Conservation (phyloP, 2,113 vertebrate genomes). For the Hemicordylus capensis region DNA sequence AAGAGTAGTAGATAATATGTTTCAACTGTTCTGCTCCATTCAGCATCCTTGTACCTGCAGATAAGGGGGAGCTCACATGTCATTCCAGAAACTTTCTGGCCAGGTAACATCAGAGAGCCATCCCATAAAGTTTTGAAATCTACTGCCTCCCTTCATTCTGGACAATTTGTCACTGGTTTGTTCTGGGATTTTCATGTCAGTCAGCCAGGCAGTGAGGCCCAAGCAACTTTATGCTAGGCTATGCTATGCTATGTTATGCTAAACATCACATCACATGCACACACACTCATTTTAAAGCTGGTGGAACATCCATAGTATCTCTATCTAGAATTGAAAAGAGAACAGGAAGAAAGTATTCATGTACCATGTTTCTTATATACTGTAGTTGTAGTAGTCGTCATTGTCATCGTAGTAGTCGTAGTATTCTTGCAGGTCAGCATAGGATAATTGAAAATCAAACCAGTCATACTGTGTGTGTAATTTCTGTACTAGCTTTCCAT, state of each 20-base stretch:
- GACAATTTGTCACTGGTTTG: no score
- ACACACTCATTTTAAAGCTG: neutral
- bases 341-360: neutral
- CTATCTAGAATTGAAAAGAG: neutral
- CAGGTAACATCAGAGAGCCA: neutral
- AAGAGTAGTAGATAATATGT: no score
- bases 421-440: neutral
- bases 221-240: neutral
- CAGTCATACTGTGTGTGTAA: neutral
- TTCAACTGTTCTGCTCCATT: no score
- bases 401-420: no score
- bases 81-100: no score
- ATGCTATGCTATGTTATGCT: neutral
- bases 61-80: neutral
- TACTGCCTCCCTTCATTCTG: no score
- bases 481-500: neutral
- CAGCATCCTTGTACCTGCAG: no score
- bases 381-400: no score
- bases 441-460: neutral
- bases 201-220: no score
- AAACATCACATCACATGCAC: neutral
- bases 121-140: neutral
- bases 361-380: neutral
- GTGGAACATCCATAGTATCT: neutral
- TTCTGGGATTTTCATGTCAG: no score